Conservation (phyloP, 2,113 vertebrate species). For the Copsychus sechellarum region DNA sequence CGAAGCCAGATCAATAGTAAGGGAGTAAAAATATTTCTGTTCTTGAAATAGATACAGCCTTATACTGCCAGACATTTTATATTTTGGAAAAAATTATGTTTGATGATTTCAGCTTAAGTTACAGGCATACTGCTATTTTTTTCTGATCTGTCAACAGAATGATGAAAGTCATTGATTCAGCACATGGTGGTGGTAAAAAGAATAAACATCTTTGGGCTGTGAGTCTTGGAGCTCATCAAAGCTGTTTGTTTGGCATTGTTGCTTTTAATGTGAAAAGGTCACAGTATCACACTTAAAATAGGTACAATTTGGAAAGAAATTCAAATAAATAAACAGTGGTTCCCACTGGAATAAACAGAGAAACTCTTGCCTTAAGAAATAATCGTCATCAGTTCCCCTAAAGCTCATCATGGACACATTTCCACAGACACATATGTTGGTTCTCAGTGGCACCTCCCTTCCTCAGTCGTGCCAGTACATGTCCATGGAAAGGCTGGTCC, state of each 20-base stretch:
- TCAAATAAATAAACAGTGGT: not conserved
- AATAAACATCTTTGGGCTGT: not conserved
- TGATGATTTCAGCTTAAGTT: not conserved
- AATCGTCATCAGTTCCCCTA: not conserved
- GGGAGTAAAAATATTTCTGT: not conserved
- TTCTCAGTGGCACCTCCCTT: not conserved
- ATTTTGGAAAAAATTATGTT: not conserved
- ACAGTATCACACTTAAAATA: not conserved
- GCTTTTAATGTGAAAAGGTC: not conserved
- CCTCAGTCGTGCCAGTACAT: accelerated
- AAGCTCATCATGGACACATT: not conserved
- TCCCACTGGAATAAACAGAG: not conserved
- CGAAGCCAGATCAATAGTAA: not conserved
- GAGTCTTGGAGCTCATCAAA: not conserved
- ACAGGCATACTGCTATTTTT: not conserved
- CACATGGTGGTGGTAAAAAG: not conserved
- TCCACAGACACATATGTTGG: not conserved
- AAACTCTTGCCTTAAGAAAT: not conserved
- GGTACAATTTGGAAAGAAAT: not conserved
- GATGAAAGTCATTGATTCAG: not conserved
- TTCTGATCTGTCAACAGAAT: not conserved
- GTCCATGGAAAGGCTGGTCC: not conserved
- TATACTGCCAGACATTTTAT: not conserved
- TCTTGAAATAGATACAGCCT: not conserved
- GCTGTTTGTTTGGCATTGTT: not conserved